phyloP scores from a whole-genome alignment of 2,888 invertebrate genomes.

The Coleophora flavipennella region DNA sequence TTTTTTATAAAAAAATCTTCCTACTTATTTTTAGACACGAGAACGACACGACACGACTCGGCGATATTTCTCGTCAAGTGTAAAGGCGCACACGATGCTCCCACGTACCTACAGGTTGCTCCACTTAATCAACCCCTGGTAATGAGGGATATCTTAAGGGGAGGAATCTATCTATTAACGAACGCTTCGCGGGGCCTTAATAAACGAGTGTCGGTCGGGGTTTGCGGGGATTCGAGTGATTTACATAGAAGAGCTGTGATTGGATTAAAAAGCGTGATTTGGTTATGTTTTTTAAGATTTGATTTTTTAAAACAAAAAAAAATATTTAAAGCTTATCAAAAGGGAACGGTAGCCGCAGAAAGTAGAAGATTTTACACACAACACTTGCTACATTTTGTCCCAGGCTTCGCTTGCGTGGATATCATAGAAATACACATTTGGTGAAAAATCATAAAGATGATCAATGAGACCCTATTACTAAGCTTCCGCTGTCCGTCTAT shows the following conservation, averaged over 20 bases:
- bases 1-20: too few relatives aligned
- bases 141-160: slow-evolving; percentile 60
- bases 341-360: too few relatives aligned
- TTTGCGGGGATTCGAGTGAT: slow-evolving; percentile 29
- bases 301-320: too few relatives aligned
- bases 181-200: slow-evolving; percentile 57
- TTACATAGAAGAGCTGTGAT: slow-evolving; percentile 43
- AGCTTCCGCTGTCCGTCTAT: too few relatives aligned
- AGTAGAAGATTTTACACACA: too few relatives aligned
- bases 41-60: neutral
- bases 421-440: too few relatives aligned
- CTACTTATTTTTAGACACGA: too few relatives aligned
- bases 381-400: too few relatives aligned
- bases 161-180: slow-evolving; percentile 63
- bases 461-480: too few relatives aligned
- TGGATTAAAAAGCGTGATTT: slow-evolving; percentile 34
- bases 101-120: slow-evolving; percentile 54
- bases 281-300: neutral
- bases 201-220: slow-evolving; percentile 55
- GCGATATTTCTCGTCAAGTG: slow-evolving; percentile 11
- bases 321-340: too few relatives aligned
- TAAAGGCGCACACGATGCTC: slow-evolving; percentile 31
- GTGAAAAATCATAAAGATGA: too few relatives aligned
- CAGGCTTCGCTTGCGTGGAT: too few relatives aligned
- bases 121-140: slow-evolving; percentile 64